Percentiles rank a stretch among this genome's conserved stretches.
phyloP scores from a whole-genome alignment of 1,140 invertebrate genomes.

The Drosophila oshimai region DNA sequence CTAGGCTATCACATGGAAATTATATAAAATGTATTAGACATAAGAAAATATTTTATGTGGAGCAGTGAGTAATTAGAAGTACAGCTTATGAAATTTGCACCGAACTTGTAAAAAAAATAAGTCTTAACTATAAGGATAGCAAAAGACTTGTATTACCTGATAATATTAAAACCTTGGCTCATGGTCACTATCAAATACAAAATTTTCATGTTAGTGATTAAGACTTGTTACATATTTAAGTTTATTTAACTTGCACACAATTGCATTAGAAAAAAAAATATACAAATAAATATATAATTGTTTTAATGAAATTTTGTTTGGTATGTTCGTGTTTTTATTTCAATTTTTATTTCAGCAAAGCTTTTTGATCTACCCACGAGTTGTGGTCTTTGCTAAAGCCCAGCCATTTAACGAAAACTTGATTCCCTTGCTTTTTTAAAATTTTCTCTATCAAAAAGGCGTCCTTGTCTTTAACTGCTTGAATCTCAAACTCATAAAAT shows the following conservation, averaged over 20 bases:
- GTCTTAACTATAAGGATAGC: neutral
- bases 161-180: too few species aligned
- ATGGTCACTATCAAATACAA: too few species aligned
- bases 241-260: too few species aligned
- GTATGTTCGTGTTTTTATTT: neutral
- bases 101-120: neutral
- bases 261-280: too few species aligned
- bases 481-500: too few species aligned
- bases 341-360: neutral
- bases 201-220: too few species aligned
- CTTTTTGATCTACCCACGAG: neutral
- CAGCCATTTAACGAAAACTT: neutral
- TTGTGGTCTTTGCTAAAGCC: neutral
- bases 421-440: neutral
- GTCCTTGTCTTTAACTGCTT: neutral
- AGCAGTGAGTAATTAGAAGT: too few species aligned
- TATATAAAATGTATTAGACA: too few species aligned
- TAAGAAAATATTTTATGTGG: neutral
- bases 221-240: too few species aligned
- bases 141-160: neutral
- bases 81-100: too few species aligned
- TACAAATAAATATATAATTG: neutral
- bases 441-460: neutral
- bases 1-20: too few species aligned
- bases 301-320: too few species aligned